phyloP scores from a whole-genome alignment of 2,888 invertebrate genomes.

The Idaea aversata region DNA sequence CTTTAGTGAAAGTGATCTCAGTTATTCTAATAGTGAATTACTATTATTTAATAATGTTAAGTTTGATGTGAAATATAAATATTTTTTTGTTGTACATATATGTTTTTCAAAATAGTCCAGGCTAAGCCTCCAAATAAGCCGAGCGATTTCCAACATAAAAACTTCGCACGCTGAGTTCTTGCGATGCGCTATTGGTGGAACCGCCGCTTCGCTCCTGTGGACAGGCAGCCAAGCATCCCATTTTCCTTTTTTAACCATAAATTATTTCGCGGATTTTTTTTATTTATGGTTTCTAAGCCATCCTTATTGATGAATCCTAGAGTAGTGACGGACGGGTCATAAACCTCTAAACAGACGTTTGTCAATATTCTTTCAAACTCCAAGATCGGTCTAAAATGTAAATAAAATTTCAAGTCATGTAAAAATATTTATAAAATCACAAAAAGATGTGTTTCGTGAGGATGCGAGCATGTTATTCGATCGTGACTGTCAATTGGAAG shows the following conservation, averaged over 20 bases:
- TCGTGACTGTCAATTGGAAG: slow-evolving; percentile 34
- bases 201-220: too few species aligned
- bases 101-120: not conserved
- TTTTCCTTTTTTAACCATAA: too few species aligned
- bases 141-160: too few species aligned
- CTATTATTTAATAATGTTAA: slow-evolving; percentile 3
- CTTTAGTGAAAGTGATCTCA: not conserved
- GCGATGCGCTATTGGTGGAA: too few species aligned
- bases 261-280: not conserved
- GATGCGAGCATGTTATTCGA: slow-evolving; percentile 40
- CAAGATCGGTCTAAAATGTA: slow-evolving; percentile 28
- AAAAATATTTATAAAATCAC: slow-evolving; percentile 36
- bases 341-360: not conserved
- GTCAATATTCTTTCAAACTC: slow-evolving; percentile 10
- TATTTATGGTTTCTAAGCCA: not conserved
- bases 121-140: too few species aligned
- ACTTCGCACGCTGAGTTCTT: too few species aligned
- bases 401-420: slow-evolving; percentile 49
- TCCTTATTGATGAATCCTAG: not conserved
- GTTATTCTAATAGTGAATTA: not conserved
- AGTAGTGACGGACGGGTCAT: not conserved
- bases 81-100: not conserved
- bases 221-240: too few species aligned
- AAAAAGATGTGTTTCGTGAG: slow-evolving; percentile 57
- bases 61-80: not conserved